Conservation (phyloP, 2,888 invertebrate genomes). For the Malacosoma neustria region DNA sequence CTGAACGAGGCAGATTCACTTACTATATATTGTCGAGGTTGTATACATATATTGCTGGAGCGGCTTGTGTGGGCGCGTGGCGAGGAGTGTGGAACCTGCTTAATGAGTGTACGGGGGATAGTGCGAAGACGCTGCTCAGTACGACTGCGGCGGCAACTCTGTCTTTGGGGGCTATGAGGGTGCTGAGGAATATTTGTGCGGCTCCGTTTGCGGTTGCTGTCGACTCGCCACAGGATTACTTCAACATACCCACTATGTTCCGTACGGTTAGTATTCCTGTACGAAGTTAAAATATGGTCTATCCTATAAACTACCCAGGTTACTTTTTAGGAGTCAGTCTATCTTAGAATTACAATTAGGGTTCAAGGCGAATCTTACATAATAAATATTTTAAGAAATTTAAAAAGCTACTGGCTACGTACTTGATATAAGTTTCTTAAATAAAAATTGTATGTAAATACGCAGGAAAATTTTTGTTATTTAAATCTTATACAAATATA, state of each 20-base stretch:
- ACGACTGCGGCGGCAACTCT: slow-evolving; percentile 80
- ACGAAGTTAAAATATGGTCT: slow-evolving; percentile 1
- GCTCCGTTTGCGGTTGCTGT: slow-evolving; percentile 86
- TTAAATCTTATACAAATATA: too few relatives aligned
- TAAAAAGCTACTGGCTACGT: too few relatives aligned
- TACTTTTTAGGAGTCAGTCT: too few relatives aligned
- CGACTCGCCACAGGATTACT: slow-evolving; percentile 85
- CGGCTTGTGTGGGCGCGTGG: slow-evolving; percentile 92
- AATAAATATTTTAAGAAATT: too few relatives aligned
- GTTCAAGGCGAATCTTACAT: too few relatives aligned
- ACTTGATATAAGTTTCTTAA: too few relatives aligned
- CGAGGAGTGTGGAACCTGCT: slow-evolving; percentile 87
- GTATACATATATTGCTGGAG: slow-evolving; percentile 84
- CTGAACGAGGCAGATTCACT: slow-evolving; percentile 79
- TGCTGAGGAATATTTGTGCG: slow-evolving; percentile 86
- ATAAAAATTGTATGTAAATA: too few relatives aligned
- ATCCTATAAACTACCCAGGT: too few relatives aligned
- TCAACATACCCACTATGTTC: slow-evolving; percentile 90
- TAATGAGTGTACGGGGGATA: slow-evolving; percentile 80
- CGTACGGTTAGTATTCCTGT: slow-evolving; percentile 79
- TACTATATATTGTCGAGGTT: slow-evolving; percentile 82
- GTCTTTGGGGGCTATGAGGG: slow-evolving; percentile 80
- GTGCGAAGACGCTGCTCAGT: slow-evolving; percentile 73
- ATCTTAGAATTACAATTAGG: too few relatives aligned
- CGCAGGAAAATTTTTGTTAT: too few relatives aligned